Percentiles rank a stretch among this genome's conserved stretches.
phyloP scores from a whole-genome alignment of 2,797 vertebrate species.

The Clarias pachynema region DNA sequence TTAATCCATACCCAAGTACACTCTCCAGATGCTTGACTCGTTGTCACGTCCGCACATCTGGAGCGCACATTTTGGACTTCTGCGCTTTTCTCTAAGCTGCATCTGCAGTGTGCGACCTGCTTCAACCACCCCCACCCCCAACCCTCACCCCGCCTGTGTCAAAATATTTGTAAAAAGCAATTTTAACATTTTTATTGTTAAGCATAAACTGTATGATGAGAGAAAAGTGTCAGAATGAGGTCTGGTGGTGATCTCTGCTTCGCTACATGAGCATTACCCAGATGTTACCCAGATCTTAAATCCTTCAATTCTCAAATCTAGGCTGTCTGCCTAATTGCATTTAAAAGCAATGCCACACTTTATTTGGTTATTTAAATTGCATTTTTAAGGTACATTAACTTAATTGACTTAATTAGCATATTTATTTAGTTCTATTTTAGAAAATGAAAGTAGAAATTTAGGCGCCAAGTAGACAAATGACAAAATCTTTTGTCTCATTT shows the following conservation, averaged over 20 bases:
- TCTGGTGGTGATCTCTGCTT: not conserved
- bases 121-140: not conserved
- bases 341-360: not conserved
- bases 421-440: not conserved
- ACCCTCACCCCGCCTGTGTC: not conserved
- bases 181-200: not conserved
- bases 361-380: not conserved
- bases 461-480: not conserved
- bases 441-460: not conserved
- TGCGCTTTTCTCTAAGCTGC: not conserved
- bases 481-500: not conserved
- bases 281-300: not conserved
- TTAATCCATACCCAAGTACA: not conserved
- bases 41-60: not conserved
- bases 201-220: not conserved
- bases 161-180: not conserved
- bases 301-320: not conserved
- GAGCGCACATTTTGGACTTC: not conserved
- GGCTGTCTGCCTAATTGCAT: not conserved
- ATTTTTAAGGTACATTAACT: constrained; percentile 3
- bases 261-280: no score
- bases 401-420: not conserved
- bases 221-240: not conserved
- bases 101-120: not conserved
- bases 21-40: not conserved